Base-by-base conservation (phyloP, 2,888 invertebrate genomes). In the Lucinisca nassula region DNA sequence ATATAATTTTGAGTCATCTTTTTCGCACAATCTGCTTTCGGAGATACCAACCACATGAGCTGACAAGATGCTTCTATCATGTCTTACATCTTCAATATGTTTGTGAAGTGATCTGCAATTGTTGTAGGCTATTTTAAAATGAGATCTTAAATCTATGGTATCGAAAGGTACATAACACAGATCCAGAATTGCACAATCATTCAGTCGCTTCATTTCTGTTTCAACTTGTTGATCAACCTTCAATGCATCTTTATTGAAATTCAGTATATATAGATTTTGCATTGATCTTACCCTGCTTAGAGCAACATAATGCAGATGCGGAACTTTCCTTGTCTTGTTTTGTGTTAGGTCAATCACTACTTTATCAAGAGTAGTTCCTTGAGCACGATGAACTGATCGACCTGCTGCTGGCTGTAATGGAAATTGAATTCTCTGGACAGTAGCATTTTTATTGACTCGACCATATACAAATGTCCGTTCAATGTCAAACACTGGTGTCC, bases 291-390 rank as follows among this genome's bases (percentile, higher is more conserved):
- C 88, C 51, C 90, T 80, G 37, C 90, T 87, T 32, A 90, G 51
- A 27, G 79, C 89, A 82, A 88, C 87, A 87, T 91, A 91, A 80
- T 91, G 90, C 30, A 89, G 81, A 58, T 90, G 91, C n/a, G 78
- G 76, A 51, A 45, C 76, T 85, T 84, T 85, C 67, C 82, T n/a
- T n/a, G n/a, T n/a, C n/a, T n/a, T n/a, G n/a, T n/a, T n/a, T n/a
- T n/a, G n/a, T n/a, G n/a, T n/a, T n/a, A n/a, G n/a, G n/a, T n/a
- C n/a, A n/a, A n/a, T n/a, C n/a, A n/a, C n/a, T n/a, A n/a, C n/a
- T n/a, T 38, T 55, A 37, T 85, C 81, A 17, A 91, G n/a, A 21
- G 90, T 91, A 45, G 84, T 83, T 0, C 89, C 90, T 73, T 91
- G 90, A 1, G 90, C 79, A 84, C 88, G 88, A 49, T 89, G 88